Evolutionary conservation across 1,140 invertebrate species (phyloP).

Genomic region (Magallana angulata): DNA sequence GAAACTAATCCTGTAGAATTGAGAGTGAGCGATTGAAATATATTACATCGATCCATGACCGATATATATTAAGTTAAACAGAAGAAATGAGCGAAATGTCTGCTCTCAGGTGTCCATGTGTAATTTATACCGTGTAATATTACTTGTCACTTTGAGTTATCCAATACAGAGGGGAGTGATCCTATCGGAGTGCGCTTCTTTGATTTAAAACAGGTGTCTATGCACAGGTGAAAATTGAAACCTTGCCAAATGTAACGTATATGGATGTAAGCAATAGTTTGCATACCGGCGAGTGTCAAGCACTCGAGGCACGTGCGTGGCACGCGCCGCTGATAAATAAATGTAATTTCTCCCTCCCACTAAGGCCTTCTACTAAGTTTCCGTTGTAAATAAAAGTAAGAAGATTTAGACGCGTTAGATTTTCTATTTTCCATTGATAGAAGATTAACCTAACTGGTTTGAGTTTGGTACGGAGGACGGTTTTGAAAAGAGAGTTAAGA

Average conservation of each 20-base stretch:
- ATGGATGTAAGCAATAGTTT: background rate
- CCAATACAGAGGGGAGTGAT: background rate
- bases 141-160: too few relatives aligned
- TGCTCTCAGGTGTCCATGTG: too few relatives aligned
- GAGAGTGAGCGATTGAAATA: too few relatives aligned
- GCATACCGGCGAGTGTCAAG: background rate
- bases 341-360: background rate
- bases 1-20: too few relatives aligned
- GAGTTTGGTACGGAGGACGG: conserved; percentile 2
- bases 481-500: background rate
- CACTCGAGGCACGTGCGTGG: conserved; percentile 3
- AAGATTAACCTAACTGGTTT: conserved; percentile 7
- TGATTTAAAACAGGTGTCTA: background rate
- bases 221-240: conserved; percentile 17
- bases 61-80: too few relatives aligned
- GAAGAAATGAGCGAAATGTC: too few relatives aligned
- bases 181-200: background rate
- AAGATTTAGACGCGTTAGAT: conserved; percentile 12
- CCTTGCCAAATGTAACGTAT: background rate
- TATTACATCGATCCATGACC: too few relatives aligned
- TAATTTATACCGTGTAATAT: too few relatives aligned
- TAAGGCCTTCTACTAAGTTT: background rate
- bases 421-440: background rate
- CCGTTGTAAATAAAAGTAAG: background rate
- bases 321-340: background rate